Conservation (phyloP, 2,113 vertebrate species). For the Cephalopterus ornatus region DNA sequence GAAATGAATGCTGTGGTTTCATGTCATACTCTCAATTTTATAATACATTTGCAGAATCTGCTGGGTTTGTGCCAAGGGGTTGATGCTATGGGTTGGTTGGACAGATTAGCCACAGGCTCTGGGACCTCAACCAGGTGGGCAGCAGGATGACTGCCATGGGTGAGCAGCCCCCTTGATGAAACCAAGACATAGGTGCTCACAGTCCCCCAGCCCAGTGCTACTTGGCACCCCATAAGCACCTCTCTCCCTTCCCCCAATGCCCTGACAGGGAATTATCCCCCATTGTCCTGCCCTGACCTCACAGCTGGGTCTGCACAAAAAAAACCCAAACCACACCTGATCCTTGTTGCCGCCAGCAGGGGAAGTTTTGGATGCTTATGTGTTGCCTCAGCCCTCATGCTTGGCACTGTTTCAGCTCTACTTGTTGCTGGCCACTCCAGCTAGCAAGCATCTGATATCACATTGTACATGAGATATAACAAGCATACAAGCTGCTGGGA, state of each 20-base stretch:
- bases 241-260: neutral
- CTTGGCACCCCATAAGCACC: neutral
- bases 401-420: neutral
- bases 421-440: neutral
- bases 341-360: neutral
- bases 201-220: fast-evolving
- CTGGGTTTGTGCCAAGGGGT: neutral
- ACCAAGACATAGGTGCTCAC: neutral
- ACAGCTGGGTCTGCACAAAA: neutral
- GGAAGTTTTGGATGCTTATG: neutral
- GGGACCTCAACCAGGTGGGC: neutral
- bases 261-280: neutral
- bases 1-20: neutral
- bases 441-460: neutral
- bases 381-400: neutral
- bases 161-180: neutral
- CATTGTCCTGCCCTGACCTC: neutral
- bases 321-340: neutral
- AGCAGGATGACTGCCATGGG: neutral
- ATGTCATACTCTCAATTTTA: neutral
- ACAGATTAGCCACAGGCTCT: fast-evolving
- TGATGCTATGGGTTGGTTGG: fast-evolving
- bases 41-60: neutral
- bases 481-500: neutral
- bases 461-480: neutral